Conservation (phyloP, 1,140 invertebrate species). For the Hormaphis cornu region DNA sequence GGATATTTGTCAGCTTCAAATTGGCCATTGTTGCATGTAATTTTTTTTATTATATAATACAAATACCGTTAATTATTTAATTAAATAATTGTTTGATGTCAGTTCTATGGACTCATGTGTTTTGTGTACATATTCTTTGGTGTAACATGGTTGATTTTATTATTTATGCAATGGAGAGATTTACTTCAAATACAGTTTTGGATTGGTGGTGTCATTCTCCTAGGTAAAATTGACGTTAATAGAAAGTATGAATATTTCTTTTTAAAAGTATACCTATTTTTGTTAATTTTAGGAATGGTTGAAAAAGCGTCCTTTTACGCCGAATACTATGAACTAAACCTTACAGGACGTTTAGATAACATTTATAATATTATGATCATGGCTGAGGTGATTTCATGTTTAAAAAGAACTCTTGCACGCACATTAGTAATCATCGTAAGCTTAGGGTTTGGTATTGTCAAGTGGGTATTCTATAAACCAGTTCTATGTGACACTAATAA, state of each 20-base stretch:
- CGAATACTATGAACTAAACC: slow-evolving; percentile 72
- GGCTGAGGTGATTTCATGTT: slow-evolving; percentile 80
- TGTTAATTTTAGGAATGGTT: slow-evolving; percentile 51
- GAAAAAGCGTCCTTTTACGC: slow-evolving; percentile 83
- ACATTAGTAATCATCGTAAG: slow-evolving; percentile 91
- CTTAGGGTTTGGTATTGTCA: slow-evolving; percentile 89
- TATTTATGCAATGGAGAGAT: slow-evolving; percentile 78
- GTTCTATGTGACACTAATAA: neutral
- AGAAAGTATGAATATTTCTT: neutral
- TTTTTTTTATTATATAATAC: slow-evolving; percentile 31
- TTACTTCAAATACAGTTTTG: slow-evolving; percentile 89
- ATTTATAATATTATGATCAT: slow-evolving; percentile 59
- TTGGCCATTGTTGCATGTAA: slow-evolving; percentile 60
- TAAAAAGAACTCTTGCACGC: slow-evolving; percentile 78
- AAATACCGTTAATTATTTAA: neutral
- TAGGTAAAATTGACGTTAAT: slow-evolving; percentile 44
- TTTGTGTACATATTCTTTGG: slow-evolving; percentile 73
- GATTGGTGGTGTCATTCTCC: slow-evolving; percentile 80
- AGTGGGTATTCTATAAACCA: slow-evolving; percentile 51
- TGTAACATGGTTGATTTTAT: slow-evolving; percentile 73
- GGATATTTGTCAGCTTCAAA: slow-evolving; percentile 67
- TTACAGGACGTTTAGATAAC: slow-evolving; percentile 52
- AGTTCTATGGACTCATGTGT: slow-evolving; percentile 90
- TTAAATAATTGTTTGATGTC: slow-evolving; percentile 38
- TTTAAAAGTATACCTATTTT: neutral